Base-by-base conservation (phyloP, 2,113 vertebrate genomes). In the Rostratula benghalensis region DNA sequence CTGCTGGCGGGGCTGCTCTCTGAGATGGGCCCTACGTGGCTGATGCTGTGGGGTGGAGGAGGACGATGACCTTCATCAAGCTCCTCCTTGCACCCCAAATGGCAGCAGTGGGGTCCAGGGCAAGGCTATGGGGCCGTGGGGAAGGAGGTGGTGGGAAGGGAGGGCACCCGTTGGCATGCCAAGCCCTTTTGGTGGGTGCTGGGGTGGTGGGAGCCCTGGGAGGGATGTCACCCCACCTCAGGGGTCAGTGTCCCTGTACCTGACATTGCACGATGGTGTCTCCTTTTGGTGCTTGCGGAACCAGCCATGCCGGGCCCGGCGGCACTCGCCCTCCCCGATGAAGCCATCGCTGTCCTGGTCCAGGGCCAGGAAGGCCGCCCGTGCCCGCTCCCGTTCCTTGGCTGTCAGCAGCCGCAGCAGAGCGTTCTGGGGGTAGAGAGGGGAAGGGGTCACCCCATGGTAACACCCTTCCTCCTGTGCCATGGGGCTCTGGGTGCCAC, bases 11-110 rank as follows among this genome's bases (percentile, higher is more conserved):
- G 99, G 86, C 99, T 99, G 98, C 98, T 99, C 93, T 99, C 99
- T 4, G 99, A 99, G 86, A 99, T 99, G 87, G 99, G 99, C 5
- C 99, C 99, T n/a, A 99, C 99, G 0, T 99, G 99, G 97, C 99
- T 99, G 97, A 99, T 98, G 90, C 99, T 99, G 97, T 28, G 79
- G 54, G 87, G 70, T 64, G 59, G 35, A 53, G 21, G 39, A 65
- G 41, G 45, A 25, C 0, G 7, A 25, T 1, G 7, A 8, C 5
- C 31, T 75, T 85, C 2, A 4, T 65, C 24, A 30, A 25, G 25
- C 51, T 0, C 0, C 20, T 59, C 56, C 50, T 31, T 13, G 16
- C 54, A 7, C 59, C 48, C 10, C n/a, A 33, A 1, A 21, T 12
- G 53, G 48, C 0, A 5, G 27, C 9, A 17, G 22, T 3, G 13